Evolutionary conservation across 2,113 vertebrate genomes (phyloP).

Genomic region (Hirundichthys speculiger): DNA sequence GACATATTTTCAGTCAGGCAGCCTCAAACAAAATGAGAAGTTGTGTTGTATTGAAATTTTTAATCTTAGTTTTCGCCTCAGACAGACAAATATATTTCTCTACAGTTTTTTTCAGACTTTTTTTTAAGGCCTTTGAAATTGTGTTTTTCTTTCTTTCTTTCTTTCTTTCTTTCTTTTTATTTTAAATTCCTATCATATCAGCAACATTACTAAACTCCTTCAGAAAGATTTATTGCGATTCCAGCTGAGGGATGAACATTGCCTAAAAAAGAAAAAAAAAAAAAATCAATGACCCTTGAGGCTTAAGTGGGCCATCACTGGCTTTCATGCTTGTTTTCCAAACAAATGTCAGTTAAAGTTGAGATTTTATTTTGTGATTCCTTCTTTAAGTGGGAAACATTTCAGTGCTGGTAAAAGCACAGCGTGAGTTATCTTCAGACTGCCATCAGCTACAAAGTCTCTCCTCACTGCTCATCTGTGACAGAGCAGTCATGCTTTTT

Average conservation of each 20-base stretch:
- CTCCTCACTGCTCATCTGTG: conserved; percentile 13
- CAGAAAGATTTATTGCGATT: conserved; percentile 17
- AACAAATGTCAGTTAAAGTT: conserved; percentile 25
- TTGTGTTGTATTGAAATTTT: no score
- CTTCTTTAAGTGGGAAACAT: conserved; percentile 38
- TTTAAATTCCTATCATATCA: no score
- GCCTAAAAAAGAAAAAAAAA: background rate
- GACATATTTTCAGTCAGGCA: no score
- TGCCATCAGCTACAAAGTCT: conserved; percentile 7
- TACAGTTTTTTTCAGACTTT: no score
- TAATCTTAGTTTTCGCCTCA: no score
- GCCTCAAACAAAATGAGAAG: no score
- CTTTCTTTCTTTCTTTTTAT: no score
- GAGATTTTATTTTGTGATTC: conserved; percentile 25
- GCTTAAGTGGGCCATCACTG: conserved; percentile 16
- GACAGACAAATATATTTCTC: no score
- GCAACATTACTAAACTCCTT: conserved; percentile 1
- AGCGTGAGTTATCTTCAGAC: conserved; percentile 8
- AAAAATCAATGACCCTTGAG: conserved; percentile 21
- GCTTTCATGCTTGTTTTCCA: conserved; percentile 31
- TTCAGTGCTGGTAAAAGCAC: conserved; percentile 18
- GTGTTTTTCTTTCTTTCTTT: no score
- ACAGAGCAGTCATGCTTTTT: conserved; percentile 32
- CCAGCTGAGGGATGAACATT: conserved; percentile 20
- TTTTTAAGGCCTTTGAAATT: no score